Conservation (phyloP, 2,797 vertebrate genomes). For the Malurus splendens region DNA sequence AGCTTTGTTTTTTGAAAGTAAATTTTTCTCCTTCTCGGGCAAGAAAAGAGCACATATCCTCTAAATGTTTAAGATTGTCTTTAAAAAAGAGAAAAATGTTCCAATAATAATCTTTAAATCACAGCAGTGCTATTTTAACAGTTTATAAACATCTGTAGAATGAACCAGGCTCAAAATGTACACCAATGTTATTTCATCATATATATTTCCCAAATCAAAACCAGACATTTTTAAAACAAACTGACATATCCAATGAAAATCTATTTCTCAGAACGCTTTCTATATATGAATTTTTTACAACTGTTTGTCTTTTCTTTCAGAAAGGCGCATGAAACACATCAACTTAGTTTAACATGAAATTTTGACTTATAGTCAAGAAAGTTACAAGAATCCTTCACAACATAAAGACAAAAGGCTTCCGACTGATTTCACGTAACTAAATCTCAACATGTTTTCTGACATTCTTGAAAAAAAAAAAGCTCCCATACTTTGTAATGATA, state of each 20-base stretch:
- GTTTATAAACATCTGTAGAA: not conserved
- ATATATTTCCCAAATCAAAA: not conserved
- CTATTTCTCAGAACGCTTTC: not conserved
- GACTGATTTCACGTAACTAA: not conserved
- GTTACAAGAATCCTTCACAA: not conserved
- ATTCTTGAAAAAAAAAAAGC: not conserved
- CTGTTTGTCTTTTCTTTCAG: not conserved
- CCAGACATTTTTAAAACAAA: not conserved
- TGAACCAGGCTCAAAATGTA: not conserved
- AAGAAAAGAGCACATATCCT: not conserved
- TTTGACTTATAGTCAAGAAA: not conserved
- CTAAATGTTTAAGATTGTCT: not conserved
- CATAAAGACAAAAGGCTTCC: not conserved
- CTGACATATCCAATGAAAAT: not conserved
- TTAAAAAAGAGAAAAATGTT: not conserved
- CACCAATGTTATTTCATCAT: not conserved
- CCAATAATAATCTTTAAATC: not conserved
- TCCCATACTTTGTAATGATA: not conserved
- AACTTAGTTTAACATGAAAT: not conserved
- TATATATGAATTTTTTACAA: not conserved
- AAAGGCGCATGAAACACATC: not conserved
- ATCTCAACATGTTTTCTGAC: not conserved
- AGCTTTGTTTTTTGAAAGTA: not conserved
- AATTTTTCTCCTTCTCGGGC: not conserved
- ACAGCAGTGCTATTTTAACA: not conserved